phyloP scores from a whole-genome alignment of 2,888 invertebrate species.

The Dendrolimus houi region DNA sequence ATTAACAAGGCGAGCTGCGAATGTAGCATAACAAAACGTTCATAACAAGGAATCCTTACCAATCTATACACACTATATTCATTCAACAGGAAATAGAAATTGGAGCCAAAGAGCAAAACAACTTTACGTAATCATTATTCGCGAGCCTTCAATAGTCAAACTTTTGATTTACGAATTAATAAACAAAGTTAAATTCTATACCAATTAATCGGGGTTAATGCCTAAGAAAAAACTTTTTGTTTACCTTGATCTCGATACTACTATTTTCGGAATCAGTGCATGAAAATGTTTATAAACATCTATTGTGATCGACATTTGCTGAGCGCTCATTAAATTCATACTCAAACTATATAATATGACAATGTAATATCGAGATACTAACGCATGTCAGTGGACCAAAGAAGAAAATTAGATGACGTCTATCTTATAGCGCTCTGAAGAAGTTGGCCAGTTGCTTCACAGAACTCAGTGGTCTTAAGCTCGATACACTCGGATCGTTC shows the following conservation, averaged over 20 bases:
- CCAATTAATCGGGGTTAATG: background rate
- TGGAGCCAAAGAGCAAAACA: background rate
- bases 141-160: background rate
- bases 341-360: no score
- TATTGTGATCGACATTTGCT: background rate
- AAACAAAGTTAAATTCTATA: background rate
- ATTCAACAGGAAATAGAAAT: conserved; percentile 9
- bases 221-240: background rate
- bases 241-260: background rate
- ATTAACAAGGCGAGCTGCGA: no score
- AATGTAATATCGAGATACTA: no score
- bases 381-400: no score
- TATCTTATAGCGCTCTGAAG: no score
- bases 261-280: background rate
- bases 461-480: no score
- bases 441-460: no score
- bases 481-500: no score
- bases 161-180: background rate
- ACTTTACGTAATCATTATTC: background rate
- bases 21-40: no score
- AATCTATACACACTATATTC: conserved; percentile 12
- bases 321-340: no score
- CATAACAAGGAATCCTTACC: no score
- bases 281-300: background rate
- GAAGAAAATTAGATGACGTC: no score